These are phyloP conservation scores for Xanthorhoe designata DNA, from an alignment of 2,888 invertebrate genomes.

Conservation along the genomic window DNA sequence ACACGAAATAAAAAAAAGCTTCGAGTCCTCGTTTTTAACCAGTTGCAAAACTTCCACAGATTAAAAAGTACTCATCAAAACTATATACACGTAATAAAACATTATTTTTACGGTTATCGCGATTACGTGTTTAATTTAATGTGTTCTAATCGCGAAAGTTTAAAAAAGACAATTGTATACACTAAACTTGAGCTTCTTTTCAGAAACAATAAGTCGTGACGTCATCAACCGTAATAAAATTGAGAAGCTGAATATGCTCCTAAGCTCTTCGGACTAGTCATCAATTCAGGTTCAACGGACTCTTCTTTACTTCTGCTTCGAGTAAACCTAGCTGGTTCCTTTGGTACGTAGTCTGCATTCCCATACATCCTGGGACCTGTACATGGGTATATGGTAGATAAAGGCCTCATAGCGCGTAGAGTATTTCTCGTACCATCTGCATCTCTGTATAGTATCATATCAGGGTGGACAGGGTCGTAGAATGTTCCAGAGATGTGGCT, in stretches of 20 bases:
- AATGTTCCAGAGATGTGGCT: conserved; percentile 80
- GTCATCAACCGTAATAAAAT: conserved; percentile 77
- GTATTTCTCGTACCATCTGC: conserved; percentile 69
- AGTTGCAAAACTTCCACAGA: background rate
- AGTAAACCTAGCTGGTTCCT: conserved; percentile 61
- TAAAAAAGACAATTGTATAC: background rate
- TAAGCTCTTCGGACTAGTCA: conserved; percentile 77
- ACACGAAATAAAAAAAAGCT: too few species aligned
- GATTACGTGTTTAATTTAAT: background rate
- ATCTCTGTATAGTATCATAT: conserved; percentile 79
- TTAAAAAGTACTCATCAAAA: background rate
- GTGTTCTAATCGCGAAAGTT: background rate
- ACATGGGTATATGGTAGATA: conserved; percentile 77
- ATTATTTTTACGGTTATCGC: too few species aligned
- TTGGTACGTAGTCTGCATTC: conserved; percentile 69
- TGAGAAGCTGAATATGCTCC: conserved; percentile 71
- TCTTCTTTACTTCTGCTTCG: conserved; percentile 62
- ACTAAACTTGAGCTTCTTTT: conserved; percentile 26
- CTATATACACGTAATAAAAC: background rate
- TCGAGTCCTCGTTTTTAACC: background rate
- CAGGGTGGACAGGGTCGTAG: conserved; percentile 78
- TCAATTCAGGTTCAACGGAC: conserved; percentile 56
- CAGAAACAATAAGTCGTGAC: conserved; percentile 33
- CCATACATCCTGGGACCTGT: conserved; percentile 78
- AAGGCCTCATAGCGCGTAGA: conserved; percentile 75